These are phyloP conservation scores for Camponotus floridanus DNA, from an alignment of 1,140 invertebrate species.

Conservation along the genomic window DNA sequence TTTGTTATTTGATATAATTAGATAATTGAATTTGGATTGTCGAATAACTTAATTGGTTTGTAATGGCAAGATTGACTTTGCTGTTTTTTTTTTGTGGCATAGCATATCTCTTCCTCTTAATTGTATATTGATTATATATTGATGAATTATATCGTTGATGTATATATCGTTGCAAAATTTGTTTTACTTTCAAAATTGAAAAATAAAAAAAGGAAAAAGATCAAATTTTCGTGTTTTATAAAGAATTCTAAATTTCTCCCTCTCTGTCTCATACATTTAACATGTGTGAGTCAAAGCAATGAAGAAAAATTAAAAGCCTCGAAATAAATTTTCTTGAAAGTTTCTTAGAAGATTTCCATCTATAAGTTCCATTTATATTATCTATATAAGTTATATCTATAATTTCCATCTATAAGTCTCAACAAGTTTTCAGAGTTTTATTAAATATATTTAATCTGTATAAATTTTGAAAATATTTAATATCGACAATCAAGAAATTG, in stretches of 20 bases:
- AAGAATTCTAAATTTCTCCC: background rate
- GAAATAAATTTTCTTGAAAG: background rate
- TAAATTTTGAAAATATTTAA: background rate
- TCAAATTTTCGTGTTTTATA: background rate
- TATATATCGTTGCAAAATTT: background rate
- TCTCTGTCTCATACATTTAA: no score
- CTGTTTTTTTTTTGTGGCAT: background rate
- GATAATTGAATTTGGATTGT: background rate
- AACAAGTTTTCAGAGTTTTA: background rate
- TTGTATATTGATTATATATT: no score
- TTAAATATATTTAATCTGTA: background rate
- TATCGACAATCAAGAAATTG: no score
- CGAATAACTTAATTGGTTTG: no score
- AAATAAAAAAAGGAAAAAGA: background rate
- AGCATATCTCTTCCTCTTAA: background rate
- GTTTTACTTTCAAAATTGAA: conserved; percentile 5
- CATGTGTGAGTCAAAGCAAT: no score
- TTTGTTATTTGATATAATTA: background rate
- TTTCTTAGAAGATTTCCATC: background rate
- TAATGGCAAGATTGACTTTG: background rate
- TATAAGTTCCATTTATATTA: no score
- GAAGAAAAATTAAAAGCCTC: no score
- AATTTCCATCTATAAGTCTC: background rate
- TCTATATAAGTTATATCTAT: no score
- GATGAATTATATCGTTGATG: background rate